Conservation (phyloP, 2,888 invertebrate genomes). For the Tiliacea citrago region DNA sequence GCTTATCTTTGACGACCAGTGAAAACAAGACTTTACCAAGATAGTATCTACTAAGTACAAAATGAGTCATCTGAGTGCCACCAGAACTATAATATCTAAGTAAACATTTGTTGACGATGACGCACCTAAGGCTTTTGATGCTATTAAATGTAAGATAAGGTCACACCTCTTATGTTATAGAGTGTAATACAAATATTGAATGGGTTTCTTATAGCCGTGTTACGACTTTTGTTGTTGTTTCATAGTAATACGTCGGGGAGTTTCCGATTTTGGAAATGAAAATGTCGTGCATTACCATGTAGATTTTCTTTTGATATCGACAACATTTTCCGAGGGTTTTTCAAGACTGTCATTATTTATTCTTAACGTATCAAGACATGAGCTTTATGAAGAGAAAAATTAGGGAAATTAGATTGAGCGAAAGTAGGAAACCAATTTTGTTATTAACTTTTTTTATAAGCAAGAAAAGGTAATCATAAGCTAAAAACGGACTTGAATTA, state of each 20-base stretch:
- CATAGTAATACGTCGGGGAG: not conserved
- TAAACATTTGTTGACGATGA: slow-evolving; percentile 34
- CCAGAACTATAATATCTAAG: slow-evolving; percentile 18
- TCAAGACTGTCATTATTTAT: not conserved
- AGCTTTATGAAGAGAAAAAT: not conserved
- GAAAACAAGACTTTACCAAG: not conserved
- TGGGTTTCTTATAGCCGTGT: slow-evolving; percentile 24
- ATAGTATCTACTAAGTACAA: not conserved
- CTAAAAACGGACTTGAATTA: not conserved
- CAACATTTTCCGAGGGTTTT: slow-evolving; percentile 7
- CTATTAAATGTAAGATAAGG: slow-evolving; percentile 45
- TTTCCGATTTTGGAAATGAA: not conserved
- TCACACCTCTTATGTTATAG: slow-evolving; percentile 38
- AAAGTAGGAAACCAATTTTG: not conserved
- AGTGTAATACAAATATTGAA: slow-evolving; percentile 47
- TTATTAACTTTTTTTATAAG: not conserved
- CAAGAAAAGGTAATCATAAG: not conserved
- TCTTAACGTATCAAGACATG: not conserved
- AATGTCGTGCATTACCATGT: slow-evolving; percentile 10
- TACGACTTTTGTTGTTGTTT: slow-evolving; percentile 23
- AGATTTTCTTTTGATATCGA: not conserved
- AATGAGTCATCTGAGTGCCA: slow-evolving; percentile 8
- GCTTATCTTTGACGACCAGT: not conserved
- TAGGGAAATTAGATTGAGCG: not conserved
- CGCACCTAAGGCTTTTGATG: slow-evolving; percentile 39